These are phyloP conservation scores for Drosophila diplacantha DNA, from an alignment of 2,888 invertebrate genomes.

Conservation along the genomic window DNA sequence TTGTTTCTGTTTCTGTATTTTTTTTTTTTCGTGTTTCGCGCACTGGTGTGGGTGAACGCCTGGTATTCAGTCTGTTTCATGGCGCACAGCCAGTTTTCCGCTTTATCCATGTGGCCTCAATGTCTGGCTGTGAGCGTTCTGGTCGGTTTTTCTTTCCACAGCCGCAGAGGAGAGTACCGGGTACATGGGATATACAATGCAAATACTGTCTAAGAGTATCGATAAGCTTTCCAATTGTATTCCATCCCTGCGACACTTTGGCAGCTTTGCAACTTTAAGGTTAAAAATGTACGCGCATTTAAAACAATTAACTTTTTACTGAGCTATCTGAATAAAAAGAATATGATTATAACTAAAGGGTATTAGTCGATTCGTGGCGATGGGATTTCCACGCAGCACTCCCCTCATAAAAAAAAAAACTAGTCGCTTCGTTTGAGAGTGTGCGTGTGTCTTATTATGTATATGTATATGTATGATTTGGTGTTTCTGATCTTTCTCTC, in stretches of 20 bases:
- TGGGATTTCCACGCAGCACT: not conserved
- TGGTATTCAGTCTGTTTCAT: conserved; percentile 59
- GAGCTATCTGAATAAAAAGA: not conserved
- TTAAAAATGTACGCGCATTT: not conserved
- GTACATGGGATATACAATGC: conserved; percentile 4
- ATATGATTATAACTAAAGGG: not conserved
- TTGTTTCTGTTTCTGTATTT: conserved; percentile 43
- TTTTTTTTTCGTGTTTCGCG: conserved; percentile 25
- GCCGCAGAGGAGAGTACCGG: not conserved
- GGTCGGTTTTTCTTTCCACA: conserved; percentile 14
- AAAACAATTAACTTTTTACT: not conserved
- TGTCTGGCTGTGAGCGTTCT: conserved; percentile 21
- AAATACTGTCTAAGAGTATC: not conserved
- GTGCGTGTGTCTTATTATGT: conserved; percentile 22
- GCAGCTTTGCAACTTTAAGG: not conserved
- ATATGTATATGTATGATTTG: conserved; percentile 9
- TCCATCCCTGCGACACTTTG: not conserved
- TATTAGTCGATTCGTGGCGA: conserved; percentile 1
- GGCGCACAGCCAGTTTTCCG: conserved; percentile 71
- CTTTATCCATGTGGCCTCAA: conserved; percentile 45
- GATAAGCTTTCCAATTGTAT: not conserved
- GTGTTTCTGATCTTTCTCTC: conserved; percentile 29
- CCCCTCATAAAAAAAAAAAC: conserved; percentile 13
- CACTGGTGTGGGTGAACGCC: conserved; percentile 45
- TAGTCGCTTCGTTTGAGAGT: conserved; percentile 8